phyloP scores from a whole-genome alignment of 2,113 vertebrate genomes.

The Gopherus evgoodei region DNA sequence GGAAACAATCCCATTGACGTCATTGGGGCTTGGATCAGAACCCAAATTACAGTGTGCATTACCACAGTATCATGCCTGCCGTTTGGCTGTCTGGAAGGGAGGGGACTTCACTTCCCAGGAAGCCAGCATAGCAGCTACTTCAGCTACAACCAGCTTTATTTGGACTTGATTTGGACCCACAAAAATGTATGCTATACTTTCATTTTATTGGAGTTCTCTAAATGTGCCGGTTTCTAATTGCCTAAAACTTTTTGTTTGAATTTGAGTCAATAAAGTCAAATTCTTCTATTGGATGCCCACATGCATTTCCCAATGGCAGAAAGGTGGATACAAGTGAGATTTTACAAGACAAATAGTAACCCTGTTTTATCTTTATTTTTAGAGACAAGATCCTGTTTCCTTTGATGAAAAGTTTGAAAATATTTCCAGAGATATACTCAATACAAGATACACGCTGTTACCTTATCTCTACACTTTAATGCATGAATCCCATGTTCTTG shows the following conservation, averaged over 20 bases:
- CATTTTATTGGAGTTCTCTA: background rate
- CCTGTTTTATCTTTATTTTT: slow-evolving; percentile 14
- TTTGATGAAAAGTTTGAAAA: slow-evolving; percentile 80
- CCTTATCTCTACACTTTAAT: slow-evolving; percentile 91
- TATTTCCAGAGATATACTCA: slow-evolving; percentile 75
- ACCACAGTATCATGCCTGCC: background rate
- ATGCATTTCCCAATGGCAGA: background rate
- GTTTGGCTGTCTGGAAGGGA: background rate
- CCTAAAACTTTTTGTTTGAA: background rate
- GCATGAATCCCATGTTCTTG: slow-evolving; percentile 84
- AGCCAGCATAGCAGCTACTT: background rate
- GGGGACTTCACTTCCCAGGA: background rate
- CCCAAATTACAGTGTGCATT: background rate
- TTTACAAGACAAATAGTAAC: background rate
- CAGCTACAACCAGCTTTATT: background rate
- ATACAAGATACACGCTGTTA: slow-evolving; percentile 83
- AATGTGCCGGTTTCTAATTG: background rate
- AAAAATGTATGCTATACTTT: background rate
- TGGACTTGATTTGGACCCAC: background rate
- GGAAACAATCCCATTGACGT: rapidly evolving
- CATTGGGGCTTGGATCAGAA: background rate
- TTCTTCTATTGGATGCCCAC: rapidly evolving
- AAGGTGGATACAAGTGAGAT: background rate
- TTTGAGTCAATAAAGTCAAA: background rate
- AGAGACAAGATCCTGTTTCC: slow-evolving; percentile 90